Evolutionary conservation across 1,140 invertebrate species (phyloP), one percentile per base, ranked within the genome.

Genomic region (Holcopasites calliopsidis): DNA sequence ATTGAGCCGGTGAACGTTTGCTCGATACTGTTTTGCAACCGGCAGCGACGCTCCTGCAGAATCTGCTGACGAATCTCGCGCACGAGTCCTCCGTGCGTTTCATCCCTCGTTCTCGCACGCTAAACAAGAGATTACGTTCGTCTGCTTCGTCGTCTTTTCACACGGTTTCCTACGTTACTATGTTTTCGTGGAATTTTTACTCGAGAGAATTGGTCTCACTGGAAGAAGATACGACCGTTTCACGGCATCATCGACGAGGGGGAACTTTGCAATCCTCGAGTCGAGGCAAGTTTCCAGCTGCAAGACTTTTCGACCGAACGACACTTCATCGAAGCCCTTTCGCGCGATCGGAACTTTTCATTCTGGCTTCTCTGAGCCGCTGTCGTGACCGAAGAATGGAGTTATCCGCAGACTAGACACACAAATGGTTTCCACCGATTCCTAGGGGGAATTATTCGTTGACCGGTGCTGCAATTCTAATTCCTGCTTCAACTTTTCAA

Each of bases 261-360:
- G 70, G 70, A 70, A 81, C 65, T 82, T 82, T 82, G 62, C 62
- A 70, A 52, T 77, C 57, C 44, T 73, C 35, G 50, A 26, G 21
- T 6, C 35, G 40, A 62, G 73, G 26, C 66, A 61, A 77, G 28
- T 72, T 77, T 73, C 49, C 70, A 38, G 66, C 13, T 42, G 57
- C 65, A 11, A 77, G 68, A 82, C 74, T 82, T 77, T 55, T 66
- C 55, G 38, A 33, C 38, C 68, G 68, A 73, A 72, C 58, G 65
- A 72, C 82, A 82, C 68, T 81, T 81, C 47, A 66, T 77, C 75
- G 68, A 80, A 73, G 75, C 76, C 69, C 62, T 71, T 62, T 73
- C 82, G 44, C 50, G 44, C 61, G 61, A 71, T 82, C 75, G 68
- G 74, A 82, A 68, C 75, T 77, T 77, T 69, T 52, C 47, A 68